A percentile compares a stretch with the other conserved stretches of the same genome.
Conservation (phyloP, 2,797 vertebrate genomes). For the Anniella stebbinsi region DNA sequence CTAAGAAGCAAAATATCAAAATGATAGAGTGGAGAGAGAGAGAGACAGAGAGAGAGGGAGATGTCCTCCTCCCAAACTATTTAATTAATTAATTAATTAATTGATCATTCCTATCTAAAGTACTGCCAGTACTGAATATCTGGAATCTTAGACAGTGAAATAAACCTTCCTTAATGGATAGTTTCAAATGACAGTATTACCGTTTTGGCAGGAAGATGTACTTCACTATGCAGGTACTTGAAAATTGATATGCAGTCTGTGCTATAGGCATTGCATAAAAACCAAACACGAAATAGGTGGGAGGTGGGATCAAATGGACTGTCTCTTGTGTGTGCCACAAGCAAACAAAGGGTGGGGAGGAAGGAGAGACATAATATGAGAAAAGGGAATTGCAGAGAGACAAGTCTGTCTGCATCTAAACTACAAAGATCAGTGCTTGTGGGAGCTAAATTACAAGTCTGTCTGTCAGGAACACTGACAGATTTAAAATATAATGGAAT, state of each 20-base stretch:
- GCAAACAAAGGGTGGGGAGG: conserved; percentile 62
- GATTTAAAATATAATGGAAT: conserved; percentile 68
- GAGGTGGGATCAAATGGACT: neutral
- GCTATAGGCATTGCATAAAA: neutral
- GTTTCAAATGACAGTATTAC: neutral
- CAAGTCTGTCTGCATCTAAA: conserved; percentile 64
- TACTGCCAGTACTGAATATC: neutral
- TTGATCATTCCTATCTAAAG: neutral
- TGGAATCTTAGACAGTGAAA: neutral
- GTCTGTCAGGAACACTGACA: conserved; percentile 68
- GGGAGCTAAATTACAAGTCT: conserved; percentile 71
- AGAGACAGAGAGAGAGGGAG: too few species aligned
- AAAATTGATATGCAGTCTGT: neutral
- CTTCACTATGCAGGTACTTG: neutral
- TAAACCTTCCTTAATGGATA: neutral
- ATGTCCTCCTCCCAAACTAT: too few species aligned
- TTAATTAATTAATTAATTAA: neutral
- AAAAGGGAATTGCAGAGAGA: conserved; percentile 66
- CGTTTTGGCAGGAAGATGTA: neutral
- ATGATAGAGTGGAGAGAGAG: neutral
- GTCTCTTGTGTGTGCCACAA: conserved; percentile 38
- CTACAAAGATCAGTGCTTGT: conserved; percentile 59
- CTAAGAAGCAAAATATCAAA: neutral
- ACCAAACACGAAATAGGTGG: conserved; percentile 30
- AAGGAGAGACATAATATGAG: conserved; percentile 35